Evolutionary conservation across 2,888 invertebrate genomes (phyloP).

Genomic region (Frankliniella fusca): DNA sequence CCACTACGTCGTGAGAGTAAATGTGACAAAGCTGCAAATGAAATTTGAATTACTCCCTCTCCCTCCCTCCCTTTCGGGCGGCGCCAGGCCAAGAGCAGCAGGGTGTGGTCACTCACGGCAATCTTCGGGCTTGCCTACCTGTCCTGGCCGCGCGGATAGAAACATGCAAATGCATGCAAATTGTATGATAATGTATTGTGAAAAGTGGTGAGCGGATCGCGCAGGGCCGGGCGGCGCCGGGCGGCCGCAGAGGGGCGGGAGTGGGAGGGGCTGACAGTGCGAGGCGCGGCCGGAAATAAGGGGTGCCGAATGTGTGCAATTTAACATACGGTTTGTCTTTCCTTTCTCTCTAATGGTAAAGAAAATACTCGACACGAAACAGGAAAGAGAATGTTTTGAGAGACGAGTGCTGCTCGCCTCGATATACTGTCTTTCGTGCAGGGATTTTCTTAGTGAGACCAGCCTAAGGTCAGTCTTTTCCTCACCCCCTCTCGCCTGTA

Average conservation of each 20-base stretch:
- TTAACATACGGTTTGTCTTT: background rate
- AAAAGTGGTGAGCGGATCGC: background rate
- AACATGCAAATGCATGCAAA: constrained; percentile 20
- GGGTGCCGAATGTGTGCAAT: background rate
- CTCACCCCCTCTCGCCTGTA: too few relatives aligned
- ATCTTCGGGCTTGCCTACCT: constrained; percentile 24
- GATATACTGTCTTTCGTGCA: too few relatives aligned
- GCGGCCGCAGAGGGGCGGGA: background rate
- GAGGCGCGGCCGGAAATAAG: background rate
- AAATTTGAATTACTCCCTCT: constrained; percentile 29
- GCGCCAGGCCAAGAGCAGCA: constrained; percentile 22
- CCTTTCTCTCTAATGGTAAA: too few relatives aligned
- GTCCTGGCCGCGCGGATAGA: background rate
- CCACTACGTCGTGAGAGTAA: constrained; percentile 32
- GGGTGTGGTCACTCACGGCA: constrained; percentile 30
- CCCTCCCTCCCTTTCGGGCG: background rate
- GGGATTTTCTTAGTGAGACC: too few relatives aligned
- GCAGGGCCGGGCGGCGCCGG: background rate
- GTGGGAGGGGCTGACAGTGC: background rate
- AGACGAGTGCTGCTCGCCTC: too few relatives aligned
- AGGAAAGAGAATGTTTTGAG: too few relatives aligned
- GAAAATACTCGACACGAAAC: too few relatives aligned
- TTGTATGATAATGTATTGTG: background rate
- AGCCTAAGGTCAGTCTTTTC: too few relatives aligned
- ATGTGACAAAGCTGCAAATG: constrained; percentile 34